Conservation (phyloP, 53 echinoderm and acorn worm genomes). For the Stichopus horrens region DNA sequence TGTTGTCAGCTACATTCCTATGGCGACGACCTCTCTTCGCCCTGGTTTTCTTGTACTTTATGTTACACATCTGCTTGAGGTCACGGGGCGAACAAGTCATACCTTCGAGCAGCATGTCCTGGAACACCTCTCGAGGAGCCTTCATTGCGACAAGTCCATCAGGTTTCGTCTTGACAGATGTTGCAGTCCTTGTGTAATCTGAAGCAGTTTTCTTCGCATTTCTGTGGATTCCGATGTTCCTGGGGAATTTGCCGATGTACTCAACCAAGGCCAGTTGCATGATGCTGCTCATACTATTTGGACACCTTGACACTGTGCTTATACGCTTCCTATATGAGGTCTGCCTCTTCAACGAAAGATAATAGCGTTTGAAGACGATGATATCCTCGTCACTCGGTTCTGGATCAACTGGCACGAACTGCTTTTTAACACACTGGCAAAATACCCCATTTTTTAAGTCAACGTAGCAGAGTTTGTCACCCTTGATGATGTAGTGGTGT, state of each 20-base stretch:
- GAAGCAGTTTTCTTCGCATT: slow-evolving; percentile 17
- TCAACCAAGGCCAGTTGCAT: slow-evolving; percentile 22
- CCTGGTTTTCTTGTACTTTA: neutral
- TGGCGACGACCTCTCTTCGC: neutral
- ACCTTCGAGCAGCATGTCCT: slow-evolving; percentile 23
- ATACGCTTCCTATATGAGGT: slow-evolving; percentile 21
- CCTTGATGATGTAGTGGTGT: slow-evolving; percentile 36
- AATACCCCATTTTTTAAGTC: neutral
- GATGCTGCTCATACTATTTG: neutral
- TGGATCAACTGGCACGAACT: neutral
- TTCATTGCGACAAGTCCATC: slow-evolving; percentile 25
- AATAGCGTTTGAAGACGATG: slow-evolving; percentile 40
- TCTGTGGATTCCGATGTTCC: neutral
- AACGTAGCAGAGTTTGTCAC: neutral
- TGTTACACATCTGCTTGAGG: slow-evolving; percentile 47
- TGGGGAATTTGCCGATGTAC: slow-evolving; percentile 33
- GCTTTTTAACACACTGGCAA: neutral
- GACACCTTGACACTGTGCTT: slow-evolving; percentile 17
- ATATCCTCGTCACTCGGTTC: slow-evolving; percentile 38
- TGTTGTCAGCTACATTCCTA: neutral
- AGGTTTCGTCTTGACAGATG: neutral
- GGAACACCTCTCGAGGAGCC: slow-evolving; percentile 22
- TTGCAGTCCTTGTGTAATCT: slow-evolving; percentile 15
- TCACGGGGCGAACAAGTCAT: slow-evolving; percentile 20
- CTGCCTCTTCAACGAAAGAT: slow-evolving; percentile 10